Conservation (phyloP, 2,888 invertebrate genomes). For the Omphaloscelis lunosa region DNA sequence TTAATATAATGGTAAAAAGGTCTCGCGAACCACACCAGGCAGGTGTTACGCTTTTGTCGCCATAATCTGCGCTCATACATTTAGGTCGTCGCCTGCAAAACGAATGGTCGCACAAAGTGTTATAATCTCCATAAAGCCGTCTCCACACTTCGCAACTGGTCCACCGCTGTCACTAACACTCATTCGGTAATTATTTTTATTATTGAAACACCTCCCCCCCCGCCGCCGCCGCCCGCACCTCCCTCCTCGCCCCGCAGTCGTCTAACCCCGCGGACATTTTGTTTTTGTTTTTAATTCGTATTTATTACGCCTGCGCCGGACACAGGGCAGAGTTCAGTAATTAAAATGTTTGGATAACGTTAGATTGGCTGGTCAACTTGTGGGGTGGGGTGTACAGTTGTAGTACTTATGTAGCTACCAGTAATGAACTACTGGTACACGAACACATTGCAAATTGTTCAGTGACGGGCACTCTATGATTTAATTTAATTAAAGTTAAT, state of each 20-base stretch:
- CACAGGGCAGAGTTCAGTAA: slow-evolving; percentile 54
- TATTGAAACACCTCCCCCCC: slow-evolving; percentile 74
- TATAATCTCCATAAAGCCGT: slow-evolving; percentile 44
- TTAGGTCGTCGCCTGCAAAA: neutral
- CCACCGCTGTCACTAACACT: slow-evolving; percentile 80
- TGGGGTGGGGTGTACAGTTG: slow-evolving; percentile 33
- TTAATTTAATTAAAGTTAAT: no score
- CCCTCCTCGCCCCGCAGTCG: slow-evolving; percentile 30
- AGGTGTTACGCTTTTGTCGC: neutral
- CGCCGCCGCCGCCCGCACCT: slow-evolving; percentile 45
- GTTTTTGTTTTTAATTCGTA: slow-evolving; percentile 76
- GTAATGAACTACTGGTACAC: neutral
- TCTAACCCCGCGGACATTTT: slow-evolving; percentile 59
- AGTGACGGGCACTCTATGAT: no score
- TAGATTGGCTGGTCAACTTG: slow-evolving; percentile 53
- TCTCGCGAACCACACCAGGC: no score
- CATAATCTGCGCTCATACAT: neutral
- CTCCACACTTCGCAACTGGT: slow-evolving; percentile 67
- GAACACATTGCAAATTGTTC: neutral
- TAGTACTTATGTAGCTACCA: neutral
- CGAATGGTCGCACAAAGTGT: neutral
- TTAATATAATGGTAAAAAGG: neutral
- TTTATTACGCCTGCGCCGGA: slow-evolving; percentile 70
- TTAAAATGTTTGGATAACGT: slow-evolving; percentile 55
- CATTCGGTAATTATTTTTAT: slow-evolving; percentile 82